phyloP scores from a whole-genome alignment of 2,113 vertebrate genomes.

The Cochlearius cochlearius region DNA sequence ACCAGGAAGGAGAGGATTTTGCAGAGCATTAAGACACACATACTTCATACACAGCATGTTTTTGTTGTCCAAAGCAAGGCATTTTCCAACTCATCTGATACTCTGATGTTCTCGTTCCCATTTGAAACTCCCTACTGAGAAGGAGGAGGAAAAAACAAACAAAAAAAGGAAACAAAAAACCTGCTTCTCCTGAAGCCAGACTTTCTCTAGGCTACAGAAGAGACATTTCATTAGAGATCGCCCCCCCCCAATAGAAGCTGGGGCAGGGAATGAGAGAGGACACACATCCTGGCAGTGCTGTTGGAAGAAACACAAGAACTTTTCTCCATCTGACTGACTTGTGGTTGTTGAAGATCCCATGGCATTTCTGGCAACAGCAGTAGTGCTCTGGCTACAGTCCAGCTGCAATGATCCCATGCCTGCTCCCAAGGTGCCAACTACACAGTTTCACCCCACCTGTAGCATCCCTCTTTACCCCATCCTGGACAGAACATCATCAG shows the following conservation, averaged over 20 bases:
- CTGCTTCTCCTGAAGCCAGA: background rate
- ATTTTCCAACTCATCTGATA: background rate
- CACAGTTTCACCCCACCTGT: background rate
- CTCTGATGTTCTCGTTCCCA: background rate
- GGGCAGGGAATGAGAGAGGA: background rate
- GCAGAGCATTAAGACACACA: background rate
- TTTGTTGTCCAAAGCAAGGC: background rate
- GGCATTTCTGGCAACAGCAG: slow-evolving; percentile 3
- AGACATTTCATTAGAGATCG: background rate
- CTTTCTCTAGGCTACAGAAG: background rate
- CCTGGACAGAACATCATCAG: background rate
- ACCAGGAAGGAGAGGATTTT: background rate
- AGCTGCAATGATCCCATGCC: background rate
- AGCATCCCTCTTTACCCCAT: background rate
- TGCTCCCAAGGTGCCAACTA: background rate
- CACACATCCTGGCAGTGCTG: background rate
- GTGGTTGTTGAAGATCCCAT: background rate
- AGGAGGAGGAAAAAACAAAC: too few relatives aligned
- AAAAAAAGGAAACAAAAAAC: too few relatives aligned
- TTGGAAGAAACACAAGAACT: slow-evolving; percentile 7
- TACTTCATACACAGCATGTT: background rate
- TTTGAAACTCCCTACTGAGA: background rate
- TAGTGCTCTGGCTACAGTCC: background rate
- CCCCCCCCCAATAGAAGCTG: background rate
- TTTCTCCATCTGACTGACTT: background rate